Evolutionary conservation across 2,888 invertebrate genomes (phyloP).

Genomic region (Camptogramma bilineatum): DNA sequence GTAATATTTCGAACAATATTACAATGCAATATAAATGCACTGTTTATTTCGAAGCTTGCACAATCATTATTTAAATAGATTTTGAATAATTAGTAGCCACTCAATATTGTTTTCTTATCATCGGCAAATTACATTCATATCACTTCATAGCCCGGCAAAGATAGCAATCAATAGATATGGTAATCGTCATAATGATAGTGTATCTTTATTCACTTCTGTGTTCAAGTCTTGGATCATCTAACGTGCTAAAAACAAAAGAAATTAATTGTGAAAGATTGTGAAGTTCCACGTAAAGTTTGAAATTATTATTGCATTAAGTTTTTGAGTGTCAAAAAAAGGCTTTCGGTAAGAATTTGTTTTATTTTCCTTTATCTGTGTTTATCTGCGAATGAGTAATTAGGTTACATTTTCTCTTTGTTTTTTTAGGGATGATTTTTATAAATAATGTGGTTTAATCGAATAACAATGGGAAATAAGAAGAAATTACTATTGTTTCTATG

Average conservation of each 20-base stretch:
- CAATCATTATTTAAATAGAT: neutral
- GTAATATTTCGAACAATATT: no score
- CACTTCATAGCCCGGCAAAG: conserved; percentile 64
- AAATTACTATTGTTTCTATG: conserved; percentile 39
- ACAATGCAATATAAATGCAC: no score
- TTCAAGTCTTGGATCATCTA: conserved; percentile 51
- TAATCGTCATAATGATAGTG: conserved; percentile 58
- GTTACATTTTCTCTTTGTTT: conserved; percentile 1
- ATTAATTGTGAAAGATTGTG: neutral
- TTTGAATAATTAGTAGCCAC: conserved; percentile 7
- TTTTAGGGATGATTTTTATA: conserved; percentile 48
- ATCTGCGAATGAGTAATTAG: neutral
- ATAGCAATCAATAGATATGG: conserved; percentile 71
- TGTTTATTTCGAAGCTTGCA: neutral
- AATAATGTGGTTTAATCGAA: conserved; percentile 18
- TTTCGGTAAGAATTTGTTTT: conserved; percentile 20
- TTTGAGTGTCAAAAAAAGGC: neutral
- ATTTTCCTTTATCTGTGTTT: neutral
- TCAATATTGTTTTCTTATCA: conserved; percentile 32
- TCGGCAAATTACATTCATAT: conserved; percentile 32
- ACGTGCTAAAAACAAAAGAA: conserved; percentile 45
- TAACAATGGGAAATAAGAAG: conserved; percentile 45
- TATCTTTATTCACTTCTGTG: conserved; percentile 58
- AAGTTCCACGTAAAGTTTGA: no score
- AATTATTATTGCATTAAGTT: neutral